Conservation (phyloP, 2,797 vertebrate genomes). For the Poeciliopsis presidionis region DNA sequence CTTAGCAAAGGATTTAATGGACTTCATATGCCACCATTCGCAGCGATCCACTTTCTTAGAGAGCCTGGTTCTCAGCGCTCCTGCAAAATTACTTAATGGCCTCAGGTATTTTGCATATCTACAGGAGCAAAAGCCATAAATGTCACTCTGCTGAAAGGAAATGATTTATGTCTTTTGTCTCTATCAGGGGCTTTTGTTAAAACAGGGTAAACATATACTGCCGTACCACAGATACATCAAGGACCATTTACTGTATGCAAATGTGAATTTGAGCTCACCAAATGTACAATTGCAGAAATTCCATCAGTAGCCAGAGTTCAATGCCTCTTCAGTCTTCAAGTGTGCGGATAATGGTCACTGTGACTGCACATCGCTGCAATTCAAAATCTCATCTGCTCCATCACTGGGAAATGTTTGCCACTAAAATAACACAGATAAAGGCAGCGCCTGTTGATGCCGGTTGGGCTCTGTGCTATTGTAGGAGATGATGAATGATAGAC, state of each 20-base stretch:
- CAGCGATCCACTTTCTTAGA: constrained; percentile 63
- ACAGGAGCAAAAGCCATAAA: constrained; percentile 58
- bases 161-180: constrained; percentile 61
- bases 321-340: constrained; percentile 80
- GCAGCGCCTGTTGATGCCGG: constrained; percentile 43
- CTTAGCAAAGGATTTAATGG: constrained; percentile 73
- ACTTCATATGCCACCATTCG: constrained; percentile 70
- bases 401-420: constrained; percentile 68
- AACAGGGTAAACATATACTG: constrained; percentile 42
- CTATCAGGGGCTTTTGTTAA: constrained; percentile 31
- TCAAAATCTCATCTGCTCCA: constrained; percentile 73
- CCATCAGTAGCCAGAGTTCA: constrained; percentile 79
- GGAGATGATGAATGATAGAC: constrained; percentile 68
- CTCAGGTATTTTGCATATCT: constrained; percentile 70
- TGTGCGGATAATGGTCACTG: constrained; percentile 80
- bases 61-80: constrained; percentile 66
- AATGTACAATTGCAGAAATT: constrained; percentile 77
- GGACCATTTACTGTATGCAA: constrained; percentile 78
- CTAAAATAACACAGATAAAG: constrained; percentile 66
- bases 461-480: constrained; percentile 52
- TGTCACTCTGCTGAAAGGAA: constrained; percentile 64
- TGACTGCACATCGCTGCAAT: constrained; percentile 73
- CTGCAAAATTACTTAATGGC: constrained; percentile 76
- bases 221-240: constrained; percentile 60
- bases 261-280: constrained; percentile 71